These are phyloP conservation scores for Corvus cornix DNA, from an alignment of 2,113 vertebrate genomes.

Conservation along the genomic window DNA sequence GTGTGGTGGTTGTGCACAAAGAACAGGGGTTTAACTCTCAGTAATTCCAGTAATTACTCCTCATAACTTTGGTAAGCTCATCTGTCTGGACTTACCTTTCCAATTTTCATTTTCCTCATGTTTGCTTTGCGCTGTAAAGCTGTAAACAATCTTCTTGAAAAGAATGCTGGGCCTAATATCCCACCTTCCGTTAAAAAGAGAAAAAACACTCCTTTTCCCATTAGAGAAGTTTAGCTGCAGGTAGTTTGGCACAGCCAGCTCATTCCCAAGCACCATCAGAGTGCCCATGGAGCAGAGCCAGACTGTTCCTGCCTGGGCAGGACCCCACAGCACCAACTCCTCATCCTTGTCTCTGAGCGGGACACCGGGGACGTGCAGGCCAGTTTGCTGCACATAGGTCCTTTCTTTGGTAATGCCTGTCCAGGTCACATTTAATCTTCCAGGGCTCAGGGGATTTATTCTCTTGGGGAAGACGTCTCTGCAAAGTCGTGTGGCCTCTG, in stretches of 20 bases:
- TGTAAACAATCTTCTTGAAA: background rate
- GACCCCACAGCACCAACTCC: background rate
- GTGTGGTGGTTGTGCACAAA: background rate
- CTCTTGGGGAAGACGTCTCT: background rate
- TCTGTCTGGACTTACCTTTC: background rate
- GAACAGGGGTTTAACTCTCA: background rate
- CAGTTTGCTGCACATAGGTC: background rate
- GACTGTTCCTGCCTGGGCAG: background rate
- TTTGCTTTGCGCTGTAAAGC: background rate
- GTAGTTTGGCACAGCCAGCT: background rate
- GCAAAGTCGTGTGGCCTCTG: background rate
- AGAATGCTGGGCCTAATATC: background rate
- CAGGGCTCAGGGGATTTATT: background rate
- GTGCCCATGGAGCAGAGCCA: background rate
- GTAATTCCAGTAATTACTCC: background rate
- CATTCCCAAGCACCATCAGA: fast-evolving
- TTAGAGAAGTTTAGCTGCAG: background rate
- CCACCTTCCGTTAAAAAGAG: background rate
- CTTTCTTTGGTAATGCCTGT: background rate
- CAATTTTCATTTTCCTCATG: background rate
- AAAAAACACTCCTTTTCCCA: background rate
- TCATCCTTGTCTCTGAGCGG: fast-evolving
- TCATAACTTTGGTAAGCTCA: background rate
- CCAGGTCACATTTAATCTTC: background rate
- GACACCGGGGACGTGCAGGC: fast-evolving